Base-by-base conservation (phyloP, 2,113 vertebrate species). In the Anolis carolinensis region DNA sequence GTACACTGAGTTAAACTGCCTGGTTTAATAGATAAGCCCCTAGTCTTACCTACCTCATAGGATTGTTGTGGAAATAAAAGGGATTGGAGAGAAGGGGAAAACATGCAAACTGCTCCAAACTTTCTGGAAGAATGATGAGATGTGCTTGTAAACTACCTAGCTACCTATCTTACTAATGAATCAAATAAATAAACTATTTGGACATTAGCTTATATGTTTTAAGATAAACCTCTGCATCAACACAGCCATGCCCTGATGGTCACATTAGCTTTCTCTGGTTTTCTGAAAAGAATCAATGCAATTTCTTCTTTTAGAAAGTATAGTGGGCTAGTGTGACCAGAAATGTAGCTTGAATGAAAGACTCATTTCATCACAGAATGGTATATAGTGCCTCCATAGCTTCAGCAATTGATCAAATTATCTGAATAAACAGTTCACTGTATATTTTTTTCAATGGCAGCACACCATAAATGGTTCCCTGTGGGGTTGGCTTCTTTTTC, bases 291-390 rank as follows among this genome's bases (percentile, higher is more conserved):
- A 75, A 84, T 75, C 52, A 44, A 44, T 83, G 25, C 39, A 63
- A 48, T 76, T 48, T 65, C n/a, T 20, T 59, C 39, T 59, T 59
- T 59, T 18, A 59, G 63, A 76, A 63, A 84, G 39, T 63, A 67
- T 32, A 63, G 36, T 30, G 34, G 59, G 25, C 27, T 65, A 39
- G 18, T 36, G 10, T 72, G 67, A 62, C 71, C 59, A 11, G 34
- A 79, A 85, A 62, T 32, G 76, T 79, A 52, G n/a, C 34, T 55
- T 77, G 79, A 71, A 79, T 55, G 25, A 85, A 79, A 85, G 32
- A 18, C 25, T 71, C 34, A 59, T 59, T 59, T n/a, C 32, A 27
- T 62, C 27, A 36, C 36, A 39, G 65, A 68, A 55, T 55, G 20
- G 75, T 21, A 85, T 78, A 63, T 68, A 72, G 25, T 44, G 65